Evolutionary conservation across 2,888 invertebrate genomes (phyloP).

Genomic region (Chrysotoxum bicinctum): DNA sequence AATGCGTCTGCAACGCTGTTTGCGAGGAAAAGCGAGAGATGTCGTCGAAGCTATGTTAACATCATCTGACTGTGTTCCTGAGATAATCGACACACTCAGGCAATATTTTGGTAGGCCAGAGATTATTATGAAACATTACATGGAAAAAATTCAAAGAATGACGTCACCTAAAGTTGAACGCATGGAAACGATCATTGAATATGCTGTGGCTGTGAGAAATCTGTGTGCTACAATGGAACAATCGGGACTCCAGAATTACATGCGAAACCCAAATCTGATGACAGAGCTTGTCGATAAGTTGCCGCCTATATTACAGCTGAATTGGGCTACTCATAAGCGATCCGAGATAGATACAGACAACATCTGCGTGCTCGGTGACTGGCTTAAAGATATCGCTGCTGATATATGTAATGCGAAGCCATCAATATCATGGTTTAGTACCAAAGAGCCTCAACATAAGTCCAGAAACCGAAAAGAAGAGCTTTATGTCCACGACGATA

Average conservation of each 20-base stretch:
- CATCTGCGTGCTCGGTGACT: background rate
- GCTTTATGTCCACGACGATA: background rate
- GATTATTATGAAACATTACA: background rate
- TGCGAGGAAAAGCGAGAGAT: background rate
- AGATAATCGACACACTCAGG: background rate
- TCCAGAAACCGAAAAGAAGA: background rate
- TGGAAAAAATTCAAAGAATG: background rate
- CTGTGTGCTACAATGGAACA: background rate
- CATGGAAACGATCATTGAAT: background rate
- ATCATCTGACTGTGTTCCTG: background rate
- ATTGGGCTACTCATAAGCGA: background rate
- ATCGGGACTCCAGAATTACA: background rate
- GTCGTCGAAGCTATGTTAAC: background rate
- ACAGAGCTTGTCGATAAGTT: background rate
- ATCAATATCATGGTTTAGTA: background rate
- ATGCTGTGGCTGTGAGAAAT: background rate
- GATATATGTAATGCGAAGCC: background rate
- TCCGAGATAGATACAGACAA: background rate
- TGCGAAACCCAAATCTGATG: background rate
- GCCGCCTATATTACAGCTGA: background rate
- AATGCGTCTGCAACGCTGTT: background rate
- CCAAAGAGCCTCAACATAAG: background rate
- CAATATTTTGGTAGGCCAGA: background rate
- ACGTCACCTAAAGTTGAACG: background rate
- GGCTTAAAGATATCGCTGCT: background rate